Evolutionary conservation across 2,797 vertebrate genomes (phyloP), one percentile per base, ranked within the genome.

Genomic region (Parauchenoglanis ngamensis): DNA sequence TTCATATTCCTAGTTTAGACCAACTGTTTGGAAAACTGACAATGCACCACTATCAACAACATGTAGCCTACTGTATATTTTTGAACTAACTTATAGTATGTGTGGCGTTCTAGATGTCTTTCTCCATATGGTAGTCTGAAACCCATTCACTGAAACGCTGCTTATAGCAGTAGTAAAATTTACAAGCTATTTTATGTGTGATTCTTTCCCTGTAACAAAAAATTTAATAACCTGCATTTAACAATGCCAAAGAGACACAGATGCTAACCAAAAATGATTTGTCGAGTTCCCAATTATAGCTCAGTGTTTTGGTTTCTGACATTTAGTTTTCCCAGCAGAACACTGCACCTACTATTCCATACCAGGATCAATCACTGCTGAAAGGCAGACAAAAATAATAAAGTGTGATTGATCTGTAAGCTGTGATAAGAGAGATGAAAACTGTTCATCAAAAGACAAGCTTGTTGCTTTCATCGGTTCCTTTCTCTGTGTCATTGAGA

Each of bases 341-440:
- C 78, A 10, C 49, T 67, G 61, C 65, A 80, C 84, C 31, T 21
- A 84, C 77, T 56, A 87, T 59, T 78, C 80, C 86, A 79, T 79
- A 86, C 76, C 21, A 15, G 57, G 81, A 75, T 87, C 61, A 78
- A 35, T 87, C 72, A 46, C 1, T 10, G 35, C 21, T 67, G 72
- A 89, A 35, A 54, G 44, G 68, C 70, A 35, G 6, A 77, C 46
- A 25, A 23, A 78, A 83, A 61, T 84, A 85, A 91, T 89, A 90
- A 65, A 77, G 77, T 31, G 11, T 89, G 89, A 90, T 90, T 88
- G 86, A 89, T 89, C 89, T 87, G 83, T 91, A 85, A 85, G 87
- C 85, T 85, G 86, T 85, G 89, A 92, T 86, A 82, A 79, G 88
- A 86, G 68, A 81, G 86, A 86, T 89, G 88, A 90, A 92, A 90